These are phyloP conservation scores for Leptopilina syphax DNA, from an alignment of 2,888 invertebrate genomes.

Conservation along the genomic window DNA sequence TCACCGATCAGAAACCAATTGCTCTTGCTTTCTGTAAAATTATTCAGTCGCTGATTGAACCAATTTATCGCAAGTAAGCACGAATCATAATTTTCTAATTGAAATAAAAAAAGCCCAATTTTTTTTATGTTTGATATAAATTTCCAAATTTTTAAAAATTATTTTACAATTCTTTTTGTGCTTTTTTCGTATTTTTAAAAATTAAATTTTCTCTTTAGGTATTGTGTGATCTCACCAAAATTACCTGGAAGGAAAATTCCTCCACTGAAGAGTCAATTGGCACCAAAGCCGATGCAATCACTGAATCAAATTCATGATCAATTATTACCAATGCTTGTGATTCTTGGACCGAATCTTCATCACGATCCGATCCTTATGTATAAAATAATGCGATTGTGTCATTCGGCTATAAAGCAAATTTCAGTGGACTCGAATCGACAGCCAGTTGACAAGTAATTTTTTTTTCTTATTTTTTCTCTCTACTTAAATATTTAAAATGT, in stretches of 20 bases:
- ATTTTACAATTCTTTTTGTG: too few relatives aligned
- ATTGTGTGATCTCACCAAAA: conserved; percentile 86
- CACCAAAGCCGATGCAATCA: conserved; percentile 83
- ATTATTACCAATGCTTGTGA: conserved; percentile 90
- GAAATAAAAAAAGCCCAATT: too few relatives aligned
- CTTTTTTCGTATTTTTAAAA: too few relatives aligned
- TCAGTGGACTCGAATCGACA: conserved; percentile 70
- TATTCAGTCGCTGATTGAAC: conserved; percentile 90
- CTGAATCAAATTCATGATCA: conserved; percentile 86
- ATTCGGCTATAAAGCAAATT: conserved; percentile 71
- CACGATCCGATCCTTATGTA: conserved; percentile 93
- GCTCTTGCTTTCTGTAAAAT: conserved; percentile 88
- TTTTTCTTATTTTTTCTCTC: neutral
- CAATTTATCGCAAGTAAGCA: conserved; percentile 86
- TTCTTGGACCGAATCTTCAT: conserved; percentile 92
- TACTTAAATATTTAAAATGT: neutral
- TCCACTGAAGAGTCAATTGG: conserved; percentile 79
- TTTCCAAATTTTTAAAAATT: too few relatives aligned
- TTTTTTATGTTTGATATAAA: too few relatives aligned
- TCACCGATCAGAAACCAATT: conserved; percentile 87
- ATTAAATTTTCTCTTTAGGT: conserved; percentile 77
- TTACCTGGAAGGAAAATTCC: conserved; percentile 79
- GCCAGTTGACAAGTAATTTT: conserved; percentile 63
- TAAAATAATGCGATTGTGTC: conserved; percentile 83
- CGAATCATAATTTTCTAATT: conserved; percentile 64